Base-by-base conservation (phyloP, 2,113 vertebrate genomes). In the Psittacula cyanocephala region DNA sequence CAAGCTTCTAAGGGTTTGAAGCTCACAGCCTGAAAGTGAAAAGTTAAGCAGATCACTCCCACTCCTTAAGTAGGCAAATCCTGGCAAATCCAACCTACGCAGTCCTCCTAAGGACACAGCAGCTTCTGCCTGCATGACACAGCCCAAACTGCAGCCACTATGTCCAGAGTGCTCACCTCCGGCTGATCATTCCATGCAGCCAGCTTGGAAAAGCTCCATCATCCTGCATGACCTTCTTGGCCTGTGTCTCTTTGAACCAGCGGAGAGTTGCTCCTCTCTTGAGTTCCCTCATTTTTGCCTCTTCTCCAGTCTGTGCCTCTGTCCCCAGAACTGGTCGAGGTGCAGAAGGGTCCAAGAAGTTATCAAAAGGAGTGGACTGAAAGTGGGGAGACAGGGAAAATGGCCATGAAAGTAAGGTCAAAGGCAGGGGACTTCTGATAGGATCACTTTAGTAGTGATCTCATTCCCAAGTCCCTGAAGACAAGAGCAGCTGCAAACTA, bases 161-260 rank as follows among this genome's bases (percentile, higher is more conserved):
- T 44, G 60, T 27, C 27, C 64, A 64, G 33, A 3, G 0, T 7
- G 37, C 90, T 63, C 78, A 98, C 98, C 98, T 97, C 31, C 98
- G 93, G 23, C 97, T 97, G 89, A 98, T 98, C 97, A 98, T 97
- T 14, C 98, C 98, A 47, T 98, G 95, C 47, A 98, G 97, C 98
- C 98, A 98, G 71, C 88, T 91, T n/a, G 98, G 98, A 70, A 98
- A 98, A 20, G 85, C 96, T 4, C 98, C 98, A 23, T 98, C 97
- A 53, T 96, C 88, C 81, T 96, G 93, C 50, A 97, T 75, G 47
- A 98, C 96, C 78, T 98, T 98, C 55, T 95, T 72, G 20, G 96
- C 98, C 81, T 98, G 98, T 0, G 98, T 98, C 88, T 98, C 98
- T 81, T 90, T 97, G 94, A 98, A 98, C 98, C 98, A 98, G 55